Evolutionary conservation across 2,888 invertebrate genomes (phyloP).

Genomic region (Brachyptera risi): DNA sequence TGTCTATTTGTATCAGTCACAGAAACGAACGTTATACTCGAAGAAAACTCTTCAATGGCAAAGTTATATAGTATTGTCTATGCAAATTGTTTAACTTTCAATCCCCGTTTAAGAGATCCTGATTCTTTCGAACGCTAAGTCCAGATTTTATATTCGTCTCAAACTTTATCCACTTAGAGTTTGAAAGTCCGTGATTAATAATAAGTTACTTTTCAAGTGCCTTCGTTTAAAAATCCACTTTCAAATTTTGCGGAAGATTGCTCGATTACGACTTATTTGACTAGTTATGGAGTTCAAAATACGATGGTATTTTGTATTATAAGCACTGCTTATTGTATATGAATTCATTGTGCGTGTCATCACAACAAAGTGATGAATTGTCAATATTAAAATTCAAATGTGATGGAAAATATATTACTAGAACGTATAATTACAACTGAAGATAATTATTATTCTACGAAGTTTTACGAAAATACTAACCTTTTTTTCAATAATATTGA

Average conservation of each 20-base stretch:
- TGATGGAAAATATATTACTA: no score
- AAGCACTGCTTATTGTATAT: no score
- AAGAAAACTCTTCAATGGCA: not conserved
- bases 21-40: not conserved
- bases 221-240: not conserved
- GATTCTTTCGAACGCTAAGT: not conserved
- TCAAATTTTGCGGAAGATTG: not conserved
- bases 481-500: no score
- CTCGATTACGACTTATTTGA: no score
- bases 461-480: no score
- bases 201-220: conserved; percentile 6
- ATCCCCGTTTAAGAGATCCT: not conserved
- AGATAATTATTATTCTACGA: no score
- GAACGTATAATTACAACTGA: no score
- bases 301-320: no score
- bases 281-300: no score
- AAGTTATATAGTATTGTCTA: conserved; percentile 3
- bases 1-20: conserved; percentile 1
- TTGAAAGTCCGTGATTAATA: conserved; percentile 7
- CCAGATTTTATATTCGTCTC: not conserved
- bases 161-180: not conserved
- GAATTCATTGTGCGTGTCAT: no score
- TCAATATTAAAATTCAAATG: no score
- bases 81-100: conserved; percentile 3
- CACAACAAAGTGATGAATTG: no score